These are phyloP conservation scores for Gorsachius goisagi DNA, from an alignment of 2,113 vertebrate genomes.

Conservation along the genomic window DNA sequence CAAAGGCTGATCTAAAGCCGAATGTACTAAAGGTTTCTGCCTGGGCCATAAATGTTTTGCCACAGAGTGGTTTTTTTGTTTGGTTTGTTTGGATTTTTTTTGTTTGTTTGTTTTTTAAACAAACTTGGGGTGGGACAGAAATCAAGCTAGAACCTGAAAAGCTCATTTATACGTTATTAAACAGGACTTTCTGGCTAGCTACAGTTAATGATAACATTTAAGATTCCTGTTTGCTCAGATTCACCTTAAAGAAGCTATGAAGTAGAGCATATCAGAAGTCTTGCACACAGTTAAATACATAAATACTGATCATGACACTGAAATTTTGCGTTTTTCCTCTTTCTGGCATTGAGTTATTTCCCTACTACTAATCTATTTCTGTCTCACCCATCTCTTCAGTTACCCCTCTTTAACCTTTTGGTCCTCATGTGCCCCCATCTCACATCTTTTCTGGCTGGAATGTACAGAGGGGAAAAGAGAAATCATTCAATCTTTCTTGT, in stretches of 20 bases:
- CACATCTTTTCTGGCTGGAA: not conserved
- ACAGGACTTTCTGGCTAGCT: not conserved
- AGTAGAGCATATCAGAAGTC: not conserved
- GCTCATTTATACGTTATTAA: not conserved
- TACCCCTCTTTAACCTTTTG: not conserved
- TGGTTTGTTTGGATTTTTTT: not conserved
- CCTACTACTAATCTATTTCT: not conserved
- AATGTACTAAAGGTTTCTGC: not conserved
- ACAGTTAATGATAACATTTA: not conserved
- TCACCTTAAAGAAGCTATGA: not conserved
- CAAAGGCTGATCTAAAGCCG: not conserved
- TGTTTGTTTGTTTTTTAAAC: not conserved
- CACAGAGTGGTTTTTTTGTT: not conserved
- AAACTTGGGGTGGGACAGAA: not conserved
- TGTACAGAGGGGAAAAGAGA: not conserved
- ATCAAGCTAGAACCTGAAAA: not conserved
- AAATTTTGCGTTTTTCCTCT: not conserved
- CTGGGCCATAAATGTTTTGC: not conserved
- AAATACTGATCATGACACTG: not conserved
- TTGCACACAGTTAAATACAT: not conserved
- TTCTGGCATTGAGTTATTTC: not conserved
- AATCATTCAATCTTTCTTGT: not conserved
- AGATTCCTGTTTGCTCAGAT: not conserved
- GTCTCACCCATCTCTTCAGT: not conserved
- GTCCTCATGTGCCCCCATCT: not conserved